Evolutionary conservation across 2,888 invertebrate genomes (phyloP), one percentile per base, ranked within the genome.

Genomic region (Calliscelio sp.): DNA sequence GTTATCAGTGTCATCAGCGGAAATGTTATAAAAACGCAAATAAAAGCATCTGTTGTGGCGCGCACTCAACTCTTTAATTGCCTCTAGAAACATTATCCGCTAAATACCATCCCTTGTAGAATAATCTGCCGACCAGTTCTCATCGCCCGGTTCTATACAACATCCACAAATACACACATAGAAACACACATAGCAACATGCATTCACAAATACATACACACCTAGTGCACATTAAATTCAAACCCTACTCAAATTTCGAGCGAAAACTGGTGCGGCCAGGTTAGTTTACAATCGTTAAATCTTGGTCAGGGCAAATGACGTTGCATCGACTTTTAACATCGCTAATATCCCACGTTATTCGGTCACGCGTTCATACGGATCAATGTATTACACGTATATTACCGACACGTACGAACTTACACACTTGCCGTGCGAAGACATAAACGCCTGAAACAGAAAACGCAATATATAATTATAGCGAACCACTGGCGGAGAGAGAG

Each of bases 241-340:
- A 59, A 32, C 51, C 65, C 63, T 44, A 35, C 49, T 84, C 70
- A 57, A 82, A 82, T 73, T 82, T 82, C 74, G 65, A 68, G 68
- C 70, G 46, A 73, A 81, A 81, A 81, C 63, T 73, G 73, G 49
- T 57, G 73, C 68, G 59, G 32, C 81, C 78, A 24, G 73, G 81
- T 78, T 74, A 63, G 68, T 74, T 81, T 81, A 70, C 81, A 78
- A 68, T 73, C 81, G 74, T 81, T 81, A 78, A 81, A 84, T 81
- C 78, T 78, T 84, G 81, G 81, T 70, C 73, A 71, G 71, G 68
- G 77, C 73, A 70, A 78, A 81, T 78, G 78, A 78, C 78, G 81
- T 74, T 68, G 49, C 35, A 73, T 81, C 74, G 75, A 73, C 77
- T 81, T 81, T 78, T 77, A 78, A 73, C 81, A 78, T 57, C 78